phyloP scores from a whole-genome alignment of 1,140 invertebrate genomes.

The Drosophila sechellia region DNA sequence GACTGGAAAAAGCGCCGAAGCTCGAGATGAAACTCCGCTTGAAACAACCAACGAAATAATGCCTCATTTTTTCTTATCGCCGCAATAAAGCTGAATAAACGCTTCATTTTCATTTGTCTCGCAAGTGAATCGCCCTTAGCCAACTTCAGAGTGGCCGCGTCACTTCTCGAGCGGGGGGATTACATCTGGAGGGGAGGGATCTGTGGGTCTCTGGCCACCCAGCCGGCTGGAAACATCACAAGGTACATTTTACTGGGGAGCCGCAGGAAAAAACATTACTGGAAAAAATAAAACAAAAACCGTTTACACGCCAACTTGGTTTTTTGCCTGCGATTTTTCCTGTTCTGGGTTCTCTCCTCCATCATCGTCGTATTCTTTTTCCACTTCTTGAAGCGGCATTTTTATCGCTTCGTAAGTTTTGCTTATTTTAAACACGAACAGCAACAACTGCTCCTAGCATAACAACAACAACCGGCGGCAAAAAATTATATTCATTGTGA shows the following conservation, averaged over 20 bases:
- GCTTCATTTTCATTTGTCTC: slow-evolving; percentile 83
- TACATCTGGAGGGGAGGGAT: slow-evolving; percentile 18
- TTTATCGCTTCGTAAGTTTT: slow-evolving; percentile 77
- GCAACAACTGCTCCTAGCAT: slow-evolving; percentile 23
- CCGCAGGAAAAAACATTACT: slow-evolving; percentile 12
- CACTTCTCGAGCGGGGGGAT: slow-evolving; percentile 44
- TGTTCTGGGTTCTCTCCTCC: slow-evolving; percentile 60
- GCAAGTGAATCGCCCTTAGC: slow-evolving; percentile 71
- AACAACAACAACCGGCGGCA: slow-evolving; percentile 58
- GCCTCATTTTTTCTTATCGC: slow-evolving; percentile 84
- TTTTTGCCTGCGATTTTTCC: slow-evolving; percentile 57
- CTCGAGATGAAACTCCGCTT: slow-evolving; percentile 48
- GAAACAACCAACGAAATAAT: slow-evolving; percentile 81
- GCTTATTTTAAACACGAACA: slow-evolving; percentile 80
- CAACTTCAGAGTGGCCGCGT: slow-evolving; percentile 67
- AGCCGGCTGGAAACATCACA: slow-evolving; percentile 64
- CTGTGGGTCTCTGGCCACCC: slow-evolving; percentile 56
- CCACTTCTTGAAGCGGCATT: slow-evolving; percentile 63
- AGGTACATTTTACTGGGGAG: slow-evolving; percentile 38
- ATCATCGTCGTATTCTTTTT: slow-evolving; percentile 52
- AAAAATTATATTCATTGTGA: slow-evolving; percentile 73
- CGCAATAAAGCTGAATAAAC: slow-evolving; percentile 84
- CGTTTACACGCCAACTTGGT: slow-evolving; percentile 73
- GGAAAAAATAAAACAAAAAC: slow-evolving; percentile 63
- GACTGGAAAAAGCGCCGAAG: slow-evolving; percentile 24